Percentiles rank a stretch among this genome's conserved stretches.
Conservation (phyloP, 2,113 vertebrate species). For the Narcine bancroftii region DNA sequence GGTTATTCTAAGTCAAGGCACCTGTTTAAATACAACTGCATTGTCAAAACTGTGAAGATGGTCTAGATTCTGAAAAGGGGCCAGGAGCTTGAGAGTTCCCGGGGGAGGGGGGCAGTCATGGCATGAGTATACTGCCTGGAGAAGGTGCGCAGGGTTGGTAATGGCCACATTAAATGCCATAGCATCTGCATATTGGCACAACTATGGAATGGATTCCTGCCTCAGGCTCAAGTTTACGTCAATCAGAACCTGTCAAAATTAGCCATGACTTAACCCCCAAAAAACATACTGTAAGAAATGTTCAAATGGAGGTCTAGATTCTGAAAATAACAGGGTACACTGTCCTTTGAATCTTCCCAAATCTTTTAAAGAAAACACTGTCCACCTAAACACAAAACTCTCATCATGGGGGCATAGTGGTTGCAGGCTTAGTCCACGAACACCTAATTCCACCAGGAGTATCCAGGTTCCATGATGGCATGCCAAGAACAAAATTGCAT, state of each 20-base stretch:
- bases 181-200: too few species aligned
- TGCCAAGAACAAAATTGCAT: slow-evolving; percentile 21
- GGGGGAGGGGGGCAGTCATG: not conserved
- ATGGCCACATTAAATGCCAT: not conserved
- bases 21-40: not conserved
- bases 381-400: not conserved
- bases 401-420: not conserved
- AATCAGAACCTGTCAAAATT: not conserved
- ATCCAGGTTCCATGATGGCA: not conserved
- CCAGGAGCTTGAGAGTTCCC: not conserved
- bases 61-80: not conserved
- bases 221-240: not conserved
- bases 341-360: not conserved
- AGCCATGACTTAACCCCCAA: not conserved
- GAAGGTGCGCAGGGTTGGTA: not conserved
- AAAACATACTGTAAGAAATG: not conserved
- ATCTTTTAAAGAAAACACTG: not conserved
- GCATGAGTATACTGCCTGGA: not conserved
- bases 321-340: not conserved
- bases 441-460: not conserved
- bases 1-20: not conserved
- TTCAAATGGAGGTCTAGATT: not conserved
- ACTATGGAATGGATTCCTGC: not conserved
- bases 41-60: not conserved
- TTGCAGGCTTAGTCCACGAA: not conserved